Base-by-base conservation (phyloP, 2,797 vertebrate genomes). In the Miichthys miiuy region DNA sequence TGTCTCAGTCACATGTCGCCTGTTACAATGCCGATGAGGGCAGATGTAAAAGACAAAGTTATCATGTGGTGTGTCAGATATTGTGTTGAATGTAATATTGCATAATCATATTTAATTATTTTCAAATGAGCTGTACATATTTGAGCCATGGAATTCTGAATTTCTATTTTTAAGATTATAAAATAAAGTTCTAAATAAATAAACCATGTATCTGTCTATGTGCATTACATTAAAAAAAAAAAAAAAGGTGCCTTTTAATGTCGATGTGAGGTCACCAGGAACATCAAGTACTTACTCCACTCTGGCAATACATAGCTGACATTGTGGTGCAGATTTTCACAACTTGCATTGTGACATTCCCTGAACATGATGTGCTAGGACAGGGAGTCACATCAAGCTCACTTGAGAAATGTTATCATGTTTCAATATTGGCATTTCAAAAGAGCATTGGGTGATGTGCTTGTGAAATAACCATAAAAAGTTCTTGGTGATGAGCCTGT, bases 331-430 rank as follows among this genome's bases (percentile, higher is more conserved):
- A 38, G 34, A 9, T 5, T 50, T 20, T 52, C 47, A 30, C 6
- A 64, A 42, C 10, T 41, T 62, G 2, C 14, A 21, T 52, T 65
- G 47, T 52, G 54, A 70, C 23, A 71, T 44, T 68, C 75, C 30
- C 54, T 55, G 10, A 46, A 11, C 7, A 1, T 3, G 3, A 20
- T 17, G 6, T 25, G 12, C 6, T 13, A 2, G n/a, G 38, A 25
- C 44, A 13, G 16, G 12, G n/a, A 47, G 3, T 48, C 27, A 42
- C 17, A 47, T 0, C 2, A 10, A 16, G 7, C 5, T 34, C 20
- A 9, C 16, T 18, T 46, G 23, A 20, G 14, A 47, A 60, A 46
- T 5, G 2, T 12, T 23, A 14, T 13, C 23, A 8, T 16, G 11
- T 55, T 23, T 2, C 34, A 27, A 58, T 30, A 41, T 5, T 6